These are phyloP conservation scores for Anguilla anguilla DNA, from an alignment of 2,797 vertebrate species.

Conservation along the genomic window DNA sequence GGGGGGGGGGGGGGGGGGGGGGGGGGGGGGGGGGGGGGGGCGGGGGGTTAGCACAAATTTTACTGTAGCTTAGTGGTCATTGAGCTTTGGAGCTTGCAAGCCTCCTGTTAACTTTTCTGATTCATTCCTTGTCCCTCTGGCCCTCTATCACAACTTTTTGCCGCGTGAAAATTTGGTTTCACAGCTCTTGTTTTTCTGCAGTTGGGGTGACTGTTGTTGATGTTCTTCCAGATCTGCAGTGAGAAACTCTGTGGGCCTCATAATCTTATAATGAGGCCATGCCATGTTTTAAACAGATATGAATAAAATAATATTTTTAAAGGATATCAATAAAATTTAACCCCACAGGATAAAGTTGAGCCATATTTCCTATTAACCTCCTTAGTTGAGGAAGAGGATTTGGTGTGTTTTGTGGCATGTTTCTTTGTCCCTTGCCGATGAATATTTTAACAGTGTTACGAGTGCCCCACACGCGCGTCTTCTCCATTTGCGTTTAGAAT, in stretches of 20 bases:
- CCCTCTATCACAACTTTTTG: conserved; percentile 23
- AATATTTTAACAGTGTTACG: conserved; percentile 1
- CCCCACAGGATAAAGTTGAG: background rate
- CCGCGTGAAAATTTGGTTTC: conserved; percentile 5
- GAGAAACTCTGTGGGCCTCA: background rate
- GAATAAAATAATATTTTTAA: background rate
- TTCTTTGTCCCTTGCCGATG: background rate
- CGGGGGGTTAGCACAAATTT: conserved; percentile 39
- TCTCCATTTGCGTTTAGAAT: background rate
- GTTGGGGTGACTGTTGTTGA: background rate
- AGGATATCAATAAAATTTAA: background rate
- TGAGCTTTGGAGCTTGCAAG: conserved; percentile 49
- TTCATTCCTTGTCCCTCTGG: conserved; percentile 45
- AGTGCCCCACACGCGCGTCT: background rate
- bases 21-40: conserved; percentile 51
- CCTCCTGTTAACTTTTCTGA: conserved; percentile 50
- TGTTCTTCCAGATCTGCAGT: background rate
- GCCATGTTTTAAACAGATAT: background rate
- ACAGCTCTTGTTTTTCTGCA: background rate
- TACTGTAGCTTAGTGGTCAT: conserved; percentile 50
- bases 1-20: conserved; percentile 50
- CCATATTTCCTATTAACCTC: background rate
- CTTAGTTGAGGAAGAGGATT: background rate
- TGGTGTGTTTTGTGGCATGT: background rate
- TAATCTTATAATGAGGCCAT: background rate